Evolutionary conservation across 2,888 invertebrate genomes (phyloP), one percentile per base, ranked within the genome.

Genomic region (Drosophila tripunctata): DNA sequence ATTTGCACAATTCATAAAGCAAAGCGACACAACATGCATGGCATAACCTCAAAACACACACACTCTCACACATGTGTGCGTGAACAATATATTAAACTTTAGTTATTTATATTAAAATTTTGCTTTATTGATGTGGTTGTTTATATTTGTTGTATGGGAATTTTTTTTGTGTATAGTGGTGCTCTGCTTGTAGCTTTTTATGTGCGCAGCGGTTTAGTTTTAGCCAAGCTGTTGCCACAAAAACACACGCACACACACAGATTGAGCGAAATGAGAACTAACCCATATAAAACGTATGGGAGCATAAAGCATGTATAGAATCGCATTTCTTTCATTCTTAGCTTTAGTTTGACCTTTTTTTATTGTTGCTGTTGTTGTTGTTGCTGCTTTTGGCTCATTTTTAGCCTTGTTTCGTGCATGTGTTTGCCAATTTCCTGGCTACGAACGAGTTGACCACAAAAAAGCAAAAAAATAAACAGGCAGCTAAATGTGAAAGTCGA

Each of bases 31-130:
- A 15, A 30, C 43, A 36, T 8, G 24, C 52, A 43, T 14, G 43
- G 51, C 31, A 56, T 17, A 22, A 22, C n/a, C 47, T n/a, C n/a
- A 40, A 50, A 15, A 41, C 15, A 35, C 24, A 27, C 10, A 12
- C 15, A 47, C 14, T 8, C 52, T 36, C 17, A 14, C 6, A 14
- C 7, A 43, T n/a, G 40, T 15, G 31, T 12, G 35, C 17, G 14
- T 12, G 65, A 55, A 57, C 68, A 69, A 70, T 77, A 70, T 77
- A 81, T 82, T 73, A 79, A 84, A 78, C 73, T 78, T 71, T 67
- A 71, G 78, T 79, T 82, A 84, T 82, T 84, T 82, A 84, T 82
- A 82, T 82, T 82, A 82, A 82, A 82, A 84, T 78, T 73, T 71
- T 78, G 79, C 78, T 81, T 81, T 84, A 82, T 82, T 82, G 81